phyloP scores from a whole-genome alignment of 2,888 invertebrate species.

The Caenorhabditis plicata region DNA sequence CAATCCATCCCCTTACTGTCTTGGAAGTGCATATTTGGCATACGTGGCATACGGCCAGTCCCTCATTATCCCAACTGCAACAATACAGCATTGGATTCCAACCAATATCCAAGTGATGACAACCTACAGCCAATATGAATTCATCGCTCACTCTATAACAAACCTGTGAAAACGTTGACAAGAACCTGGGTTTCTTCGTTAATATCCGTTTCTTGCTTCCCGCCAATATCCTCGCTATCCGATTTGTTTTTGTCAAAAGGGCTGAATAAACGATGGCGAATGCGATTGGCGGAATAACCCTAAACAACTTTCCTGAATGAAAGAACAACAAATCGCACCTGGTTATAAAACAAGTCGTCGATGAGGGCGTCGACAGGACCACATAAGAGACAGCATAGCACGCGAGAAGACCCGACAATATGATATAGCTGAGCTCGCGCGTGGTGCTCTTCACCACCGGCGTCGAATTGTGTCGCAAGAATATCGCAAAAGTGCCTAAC shows the following conservation, averaged over 20 bases:
- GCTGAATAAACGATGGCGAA: conserved; percentile 97
- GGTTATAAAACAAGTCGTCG: conserved; percentile 75
- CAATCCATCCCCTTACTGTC: no score
- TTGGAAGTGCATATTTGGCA: conserved; percentile 35
- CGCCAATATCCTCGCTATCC: conserved; percentile 92
- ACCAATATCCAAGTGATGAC: conserved; percentile 83
- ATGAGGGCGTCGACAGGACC: conserved; percentile 77
- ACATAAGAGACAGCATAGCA: conserved; percentile 91
- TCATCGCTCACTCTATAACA: no score
- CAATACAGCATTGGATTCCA: conserved; percentile 81
- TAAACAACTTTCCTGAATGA: conserved; percentile 6
- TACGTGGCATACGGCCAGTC: conserved; percentile 69
- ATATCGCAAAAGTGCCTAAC: conserved; percentile 78
- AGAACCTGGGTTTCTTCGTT: conserved; percentile 84
- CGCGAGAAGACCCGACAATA: conserved; percentile 78
- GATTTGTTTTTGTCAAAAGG: conserved; percentile 91
- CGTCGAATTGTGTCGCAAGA: conserved; percentile 84
- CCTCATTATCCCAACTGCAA: conserved; percentile 72
- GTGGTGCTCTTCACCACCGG: conserved; percentile 96
- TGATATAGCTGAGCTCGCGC: conserved; percentile 76
- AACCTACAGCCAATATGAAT: conserved; percentile 68
- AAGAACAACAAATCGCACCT: conserved; percentile 75
- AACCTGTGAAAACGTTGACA: conserved; percentile 83
- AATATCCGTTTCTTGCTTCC: conserved; percentile 92
- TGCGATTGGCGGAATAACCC: conserved; percentile 72